A percentile compares a stretch with the other conserved stretches of the same genome.
phyloP scores from a whole-genome alignment of 2,797 vertebrate species.

The Sebastes ruberrimus region DNA sequence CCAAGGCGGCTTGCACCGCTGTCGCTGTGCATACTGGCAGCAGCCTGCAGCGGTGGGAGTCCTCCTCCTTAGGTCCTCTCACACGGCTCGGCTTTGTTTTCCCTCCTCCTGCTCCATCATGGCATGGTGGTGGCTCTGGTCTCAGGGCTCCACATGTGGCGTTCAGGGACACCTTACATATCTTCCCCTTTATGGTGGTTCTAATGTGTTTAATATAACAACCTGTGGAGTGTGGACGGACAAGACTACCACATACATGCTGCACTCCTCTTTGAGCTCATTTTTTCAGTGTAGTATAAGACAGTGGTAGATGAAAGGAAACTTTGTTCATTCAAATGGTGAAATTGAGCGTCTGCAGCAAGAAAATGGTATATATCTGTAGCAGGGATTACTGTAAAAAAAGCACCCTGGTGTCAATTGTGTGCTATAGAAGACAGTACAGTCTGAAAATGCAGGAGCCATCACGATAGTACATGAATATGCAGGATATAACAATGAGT shows the following conservation, averaged over 20 bases:
- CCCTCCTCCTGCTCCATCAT: slow-evolving; percentile 27
- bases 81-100: slow-evolving; percentile 64
- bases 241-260: background rate
- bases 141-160: slow-evolving; percentile 22
- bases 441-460: background rate
- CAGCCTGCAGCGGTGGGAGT: slow-evolving; percentile 15
- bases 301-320: background rate
- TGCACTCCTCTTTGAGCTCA: background rate
- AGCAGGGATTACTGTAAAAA: background rate
- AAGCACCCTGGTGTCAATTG: background rate
- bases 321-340: background rate
- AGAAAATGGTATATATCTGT: background rate
- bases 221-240: slow-evolving; percentile 51
- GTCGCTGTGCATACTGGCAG: background rate
- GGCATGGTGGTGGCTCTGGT: background rate
- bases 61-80: background rate
- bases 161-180: background rate
- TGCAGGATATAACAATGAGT: slow-evolving; percentile 2
- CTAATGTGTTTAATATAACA: slow-evolving; percentile 26
- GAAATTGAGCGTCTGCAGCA: background rate
- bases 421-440: background rate
- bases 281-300: background rate
- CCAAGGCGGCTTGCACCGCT: background rate
- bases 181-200: background rate
- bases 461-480: slow-evolving; percentile 4